Base-by-base conservation (phyloP, 2,888 invertebrate species). In the Theodoxus fluviatilis region DNA sequence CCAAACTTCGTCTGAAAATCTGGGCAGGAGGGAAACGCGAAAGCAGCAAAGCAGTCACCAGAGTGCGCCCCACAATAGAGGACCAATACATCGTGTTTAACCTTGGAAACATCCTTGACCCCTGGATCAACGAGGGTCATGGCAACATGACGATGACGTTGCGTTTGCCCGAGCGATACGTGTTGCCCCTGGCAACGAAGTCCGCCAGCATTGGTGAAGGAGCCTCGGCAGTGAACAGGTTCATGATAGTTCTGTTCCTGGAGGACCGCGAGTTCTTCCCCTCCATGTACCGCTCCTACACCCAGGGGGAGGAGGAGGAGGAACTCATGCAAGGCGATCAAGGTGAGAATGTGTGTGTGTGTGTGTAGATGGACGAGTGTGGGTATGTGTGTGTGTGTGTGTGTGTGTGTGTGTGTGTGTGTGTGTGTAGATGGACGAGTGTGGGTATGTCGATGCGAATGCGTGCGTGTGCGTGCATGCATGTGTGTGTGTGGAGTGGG, bases 241-340 rank as follows among this genome's bases (percentile, higher is more conserved):
- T 38, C 15, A 12, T 63, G 37, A 63, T 63, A 22, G 63, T 38
- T 35, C 63, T 63, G 9, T 63, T 37, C 35, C 35, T 63, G 33
- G 63, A 63, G 63, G 79, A 82, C 67, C 72, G 75, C 31, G 74
- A 78, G 37, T 80, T 83, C 63, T 71, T 82, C 47, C 76, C 74
- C 65, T 69, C 73, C 31, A 75, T 81, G 67, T 79, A 78, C 70
- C 71, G 76, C 59, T 76, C 75, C 43, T 77, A 74, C 64, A 76
- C 77, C n/a, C n/a, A n/a, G n/a, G n/a, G n/a, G n/a, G n/a, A n/a
- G n/a, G n/a, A n/a, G n/a, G n/a, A n/a, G n/a, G n/a, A n/a, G n/a
- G n/a, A n/a, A n/a, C n/a, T n/a, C n/a, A n/a, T n/a, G n/a, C n/a
- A n/a, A n/a, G n/a, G n/a, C n/a, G n/a, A n/a, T n/a, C n/a, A n/a